These are phyloP conservation scores for Drosophila kikkawai DNA, from an alignment of 1,140 invertebrate genomes.

Conservation along the genomic window DNA sequence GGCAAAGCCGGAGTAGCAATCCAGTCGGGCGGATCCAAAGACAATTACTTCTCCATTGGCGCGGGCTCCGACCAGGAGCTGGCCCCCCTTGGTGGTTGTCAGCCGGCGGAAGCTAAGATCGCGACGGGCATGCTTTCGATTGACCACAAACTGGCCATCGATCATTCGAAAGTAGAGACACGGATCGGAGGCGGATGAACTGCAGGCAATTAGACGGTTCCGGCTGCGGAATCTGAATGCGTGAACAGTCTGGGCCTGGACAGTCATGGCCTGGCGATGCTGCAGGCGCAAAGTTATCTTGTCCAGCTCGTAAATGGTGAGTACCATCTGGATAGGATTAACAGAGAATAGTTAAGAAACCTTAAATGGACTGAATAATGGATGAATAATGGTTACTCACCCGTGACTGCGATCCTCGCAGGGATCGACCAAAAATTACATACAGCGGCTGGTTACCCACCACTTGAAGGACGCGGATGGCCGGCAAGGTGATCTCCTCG, in stretches of 20 bases:
- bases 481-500: constrained; percentile 64
- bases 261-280: constrained; percentile 61
- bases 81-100: constrained; percentile 37
- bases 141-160: constrained; percentile 67
- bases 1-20: constrained; percentile 72
- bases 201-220: constrained; percentile 68
- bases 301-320: constrained; percentile 63
- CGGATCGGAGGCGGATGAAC: neutral
- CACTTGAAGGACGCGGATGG: constrained; percentile 56
- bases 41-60: constrained; percentile 65
- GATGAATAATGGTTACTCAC: constrained; percentile 35
- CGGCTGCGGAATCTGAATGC: constrained; percentile 54
- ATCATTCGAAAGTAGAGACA: constrained; percentile 67
- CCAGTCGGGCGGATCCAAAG: constrained; percentile 66
- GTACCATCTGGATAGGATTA: constrained; percentile 44
- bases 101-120: constrained; percentile 59
- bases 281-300: constrained; percentile 31
- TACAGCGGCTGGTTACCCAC: constrained; percentile 63
- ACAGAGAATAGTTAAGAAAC: neutral
- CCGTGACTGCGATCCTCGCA: constrained; percentile 55
- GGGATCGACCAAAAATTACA: constrained; percentile 54
- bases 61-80: constrained; percentile 55
- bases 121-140: constrained; percentile 48
- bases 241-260: constrained; percentile 52
- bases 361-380: accelerated